phyloP scores from a whole-genome alignment of 1,140 invertebrate species.

The Drosophila biarmipes region DNA sequence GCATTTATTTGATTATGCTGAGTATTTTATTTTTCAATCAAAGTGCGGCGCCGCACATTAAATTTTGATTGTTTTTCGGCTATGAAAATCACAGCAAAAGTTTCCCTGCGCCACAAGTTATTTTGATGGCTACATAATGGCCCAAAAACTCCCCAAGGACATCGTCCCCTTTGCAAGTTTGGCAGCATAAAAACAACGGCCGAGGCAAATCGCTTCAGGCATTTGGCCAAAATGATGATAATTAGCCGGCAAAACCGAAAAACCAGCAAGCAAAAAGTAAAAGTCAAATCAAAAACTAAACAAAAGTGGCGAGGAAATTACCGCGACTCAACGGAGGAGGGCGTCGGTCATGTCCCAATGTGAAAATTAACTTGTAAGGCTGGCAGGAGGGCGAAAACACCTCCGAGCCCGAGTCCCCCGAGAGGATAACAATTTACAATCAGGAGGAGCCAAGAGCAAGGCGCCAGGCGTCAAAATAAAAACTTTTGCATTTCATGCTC shows the following conservation, averaged over 20 bases:
- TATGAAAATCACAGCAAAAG: constrained; percentile 76
- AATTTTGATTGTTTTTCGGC: constrained; percentile 77
- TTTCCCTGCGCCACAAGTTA: constrained; percentile 65
- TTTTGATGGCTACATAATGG: constrained; percentile 78
- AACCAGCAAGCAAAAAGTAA: constrained; percentile 65
- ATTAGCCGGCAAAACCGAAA: constrained; percentile 68
- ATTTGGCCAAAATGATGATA: constrained; percentile 78
- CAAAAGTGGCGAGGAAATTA: constrained; percentile 75
- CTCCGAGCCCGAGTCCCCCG: constrained; percentile 29
- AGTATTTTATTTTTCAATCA: constrained; percentile 82
- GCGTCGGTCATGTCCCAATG: constrained; percentile 77
- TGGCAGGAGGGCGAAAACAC: constrained; percentile 22
- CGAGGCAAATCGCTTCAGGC: constrained; percentile 68
- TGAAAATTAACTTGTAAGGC: constrained; percentile 78
- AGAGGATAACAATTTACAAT: constrained; percentile 77
- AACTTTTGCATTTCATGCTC: constrained; percentile 81
- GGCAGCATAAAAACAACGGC: constrained; percentile 45
- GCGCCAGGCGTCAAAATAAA: constrained; percentile 76
- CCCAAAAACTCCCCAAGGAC: constrained; percentile 18
- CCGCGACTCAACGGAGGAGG: constrained; percentile 20
- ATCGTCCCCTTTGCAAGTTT: constrained; percentile 51
- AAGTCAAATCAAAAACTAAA: constrained; percentile 82
- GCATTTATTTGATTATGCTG: constrained; percentile 75
- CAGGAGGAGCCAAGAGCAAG: constrained; percentile 57
- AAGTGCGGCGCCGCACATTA: constrained; percentile 77